Percentiles rank a stretch among this genome's conserved stretches.
phyloP scores from a whole-genome alignment of 2,113 vertebrate genomes.

The Ptilonorhynchus violaceus region DNA sequence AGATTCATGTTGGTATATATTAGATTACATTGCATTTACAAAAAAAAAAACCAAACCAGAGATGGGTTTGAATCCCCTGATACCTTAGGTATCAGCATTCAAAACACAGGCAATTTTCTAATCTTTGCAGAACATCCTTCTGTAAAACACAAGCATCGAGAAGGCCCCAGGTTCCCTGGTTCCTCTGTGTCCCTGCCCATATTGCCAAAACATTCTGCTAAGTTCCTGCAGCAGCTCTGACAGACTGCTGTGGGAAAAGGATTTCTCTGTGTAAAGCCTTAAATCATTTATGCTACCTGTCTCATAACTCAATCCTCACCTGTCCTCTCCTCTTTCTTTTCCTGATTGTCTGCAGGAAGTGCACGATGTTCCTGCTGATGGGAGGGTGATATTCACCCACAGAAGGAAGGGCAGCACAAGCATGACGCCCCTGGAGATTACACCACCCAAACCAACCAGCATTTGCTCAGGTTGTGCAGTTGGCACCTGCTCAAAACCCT shows the following conservation, averaged over 20 bases:
- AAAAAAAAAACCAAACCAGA: not conserved
- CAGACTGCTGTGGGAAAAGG: not conserved
- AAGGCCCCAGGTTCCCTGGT: not conserved
- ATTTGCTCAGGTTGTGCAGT: not conserved
- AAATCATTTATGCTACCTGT: not conserved
- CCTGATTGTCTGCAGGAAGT: not conserved
- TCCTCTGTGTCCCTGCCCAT: not conserved
- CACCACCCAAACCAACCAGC: not conserved
- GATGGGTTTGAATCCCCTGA: not conserved
- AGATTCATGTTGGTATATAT: not conserved
- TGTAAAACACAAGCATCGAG: not conserved
- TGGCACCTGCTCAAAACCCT: not conserved
- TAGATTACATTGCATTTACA: not conserved
- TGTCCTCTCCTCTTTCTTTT: not conserved
- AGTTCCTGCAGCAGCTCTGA: not conserved
- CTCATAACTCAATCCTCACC: not conserved
- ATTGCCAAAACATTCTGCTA: not conserved
- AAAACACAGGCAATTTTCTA: not conserved
- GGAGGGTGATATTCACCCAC: not conserved
- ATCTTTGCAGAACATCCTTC: not conserved
- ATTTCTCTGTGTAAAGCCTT: not conserved
- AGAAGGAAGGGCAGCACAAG: not conserved
- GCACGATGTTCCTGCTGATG: not conserved
- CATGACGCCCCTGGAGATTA: accelerated
- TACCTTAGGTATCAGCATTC: not conserved